Percentiles rank a stretch among this genome's conserved stretches.
Conservation (phyloP, 2,113 vertebrate species). For the Sturnira hondurensis region DNA sequence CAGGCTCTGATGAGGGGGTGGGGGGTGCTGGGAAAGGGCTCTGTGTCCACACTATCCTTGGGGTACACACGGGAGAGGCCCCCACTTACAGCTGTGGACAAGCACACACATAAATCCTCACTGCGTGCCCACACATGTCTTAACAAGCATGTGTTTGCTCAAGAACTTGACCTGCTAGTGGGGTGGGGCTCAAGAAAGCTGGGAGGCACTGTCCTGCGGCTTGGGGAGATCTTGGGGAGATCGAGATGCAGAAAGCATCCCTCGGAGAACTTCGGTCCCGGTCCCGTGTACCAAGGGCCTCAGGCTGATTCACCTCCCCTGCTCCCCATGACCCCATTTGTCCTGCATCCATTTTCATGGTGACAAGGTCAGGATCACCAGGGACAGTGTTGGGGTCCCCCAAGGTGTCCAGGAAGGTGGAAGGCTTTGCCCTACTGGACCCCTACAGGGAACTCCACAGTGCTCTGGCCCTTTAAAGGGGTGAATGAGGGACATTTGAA, state of each 20-base stretch:
- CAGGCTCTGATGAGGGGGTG: neutral
- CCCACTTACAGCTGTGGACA: neutral
- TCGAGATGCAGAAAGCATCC: neutral
- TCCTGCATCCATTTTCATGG: neutral
- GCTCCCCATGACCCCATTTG: neutral
- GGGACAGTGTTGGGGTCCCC: neutral
- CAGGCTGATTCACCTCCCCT: neutral
- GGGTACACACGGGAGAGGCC: neutral
- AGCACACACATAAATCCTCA: neutral
- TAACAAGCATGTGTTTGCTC: conserved; percentile 47
- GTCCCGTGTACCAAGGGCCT: neutral
- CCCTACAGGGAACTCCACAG: neutral
- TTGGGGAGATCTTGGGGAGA: neutral
- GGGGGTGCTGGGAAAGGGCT: neutral
- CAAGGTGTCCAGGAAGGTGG: neutral
- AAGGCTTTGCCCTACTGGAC: neutral
- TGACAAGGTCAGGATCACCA: conserved; percentile 42
- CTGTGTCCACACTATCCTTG: neutral
- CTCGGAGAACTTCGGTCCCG: neutral
- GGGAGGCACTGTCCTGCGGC: neutral
- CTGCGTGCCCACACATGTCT: conserved; percentile 29
- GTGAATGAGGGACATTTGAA: neutral
- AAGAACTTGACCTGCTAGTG: conserved; percentile 71
- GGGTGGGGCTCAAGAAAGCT: conserved; percentile 46
- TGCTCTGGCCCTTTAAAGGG: conserved; percentile 12